phyloP scores from a whole-genome alignment of 2,797 vertebrate species.

The Epinephelus coioides region DNA sequence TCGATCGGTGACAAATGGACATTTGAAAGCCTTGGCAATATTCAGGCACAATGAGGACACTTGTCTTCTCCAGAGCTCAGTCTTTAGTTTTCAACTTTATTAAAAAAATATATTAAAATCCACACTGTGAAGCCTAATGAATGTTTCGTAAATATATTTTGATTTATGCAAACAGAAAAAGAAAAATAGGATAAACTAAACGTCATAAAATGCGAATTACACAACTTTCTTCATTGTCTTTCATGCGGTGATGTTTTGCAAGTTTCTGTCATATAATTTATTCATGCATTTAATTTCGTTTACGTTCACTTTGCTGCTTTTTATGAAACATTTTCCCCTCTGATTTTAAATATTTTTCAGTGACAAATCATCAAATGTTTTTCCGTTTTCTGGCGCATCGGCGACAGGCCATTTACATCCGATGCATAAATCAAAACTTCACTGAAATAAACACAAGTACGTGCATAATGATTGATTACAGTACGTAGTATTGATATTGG shows the following conservation, averaged over 20 bases:
- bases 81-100: neutral
- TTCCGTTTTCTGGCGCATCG: neutral
- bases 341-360: neutral
- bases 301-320: neutral
- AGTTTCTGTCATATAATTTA: neutral
- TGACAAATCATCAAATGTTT: neutral
- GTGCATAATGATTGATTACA: fast-evolving
- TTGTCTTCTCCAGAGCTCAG: neutral
- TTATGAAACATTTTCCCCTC: neutral
- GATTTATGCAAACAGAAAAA: conserved; percentile 13
- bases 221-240: neutral
- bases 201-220: neutral
- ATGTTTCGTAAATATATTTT: conserved; percentile 21
- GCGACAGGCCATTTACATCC: conserved; percentile 52
- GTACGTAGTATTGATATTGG: neutral
- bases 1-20: conserved; percentile 62
- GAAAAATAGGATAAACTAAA: neutral
- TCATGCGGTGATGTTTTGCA: neutral
- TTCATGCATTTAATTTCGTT: conserved; percentile 59
- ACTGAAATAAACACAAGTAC: conserved; percentile 2
- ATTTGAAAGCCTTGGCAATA: conserved; percentile 10
- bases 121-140: neutral
- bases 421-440: conserved; percentile 38
- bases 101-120: conserved; percentile 9
- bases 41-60: conserved; percentile 4